Percentiles rank a stretch among this genome's conserved stretches.
phyloP scores from a whole-genome alignment of 2,797 vertebrate genomes.

The Propithecus deckenii region DNA sequence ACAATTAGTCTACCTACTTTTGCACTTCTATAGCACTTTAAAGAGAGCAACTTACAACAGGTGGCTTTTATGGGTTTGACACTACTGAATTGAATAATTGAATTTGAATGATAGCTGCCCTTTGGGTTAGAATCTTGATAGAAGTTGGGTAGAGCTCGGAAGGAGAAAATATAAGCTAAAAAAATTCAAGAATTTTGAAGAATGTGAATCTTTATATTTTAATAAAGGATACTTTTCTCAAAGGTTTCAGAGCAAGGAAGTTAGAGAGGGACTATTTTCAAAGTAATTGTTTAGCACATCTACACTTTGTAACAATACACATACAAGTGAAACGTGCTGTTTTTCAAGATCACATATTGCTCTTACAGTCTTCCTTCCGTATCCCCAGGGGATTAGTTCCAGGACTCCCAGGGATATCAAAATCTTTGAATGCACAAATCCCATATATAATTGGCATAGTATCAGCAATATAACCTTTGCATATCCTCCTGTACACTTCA shows the following conservation, averaged over 20 bases:
- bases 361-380: background rate
- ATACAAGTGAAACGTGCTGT: background rate
- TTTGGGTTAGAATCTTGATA: background rate
- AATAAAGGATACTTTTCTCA: background rate
- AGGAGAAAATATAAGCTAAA: background rate
- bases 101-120: background rate
- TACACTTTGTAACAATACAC: background rate
- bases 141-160: background rate
- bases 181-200: background rate
- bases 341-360: background rate
- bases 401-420: background rate
- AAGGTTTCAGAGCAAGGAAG: conserved; percentile 1
- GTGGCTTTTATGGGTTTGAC: background rate
- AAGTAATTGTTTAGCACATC: background rate
- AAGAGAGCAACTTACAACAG: background rate
- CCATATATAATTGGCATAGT: background rate
- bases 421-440: background rate
- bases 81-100: background rate
- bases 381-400: background rate
- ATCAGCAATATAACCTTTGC: background rate
- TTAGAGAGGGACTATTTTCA: background rate
- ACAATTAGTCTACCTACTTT: background rate
- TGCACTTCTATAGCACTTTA: background rate
- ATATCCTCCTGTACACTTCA: background rate
- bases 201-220: background rate